Conservation (phyloP, 2,113 vertebrate genomes). For the Dromaius novaehollandiae region DNA sequence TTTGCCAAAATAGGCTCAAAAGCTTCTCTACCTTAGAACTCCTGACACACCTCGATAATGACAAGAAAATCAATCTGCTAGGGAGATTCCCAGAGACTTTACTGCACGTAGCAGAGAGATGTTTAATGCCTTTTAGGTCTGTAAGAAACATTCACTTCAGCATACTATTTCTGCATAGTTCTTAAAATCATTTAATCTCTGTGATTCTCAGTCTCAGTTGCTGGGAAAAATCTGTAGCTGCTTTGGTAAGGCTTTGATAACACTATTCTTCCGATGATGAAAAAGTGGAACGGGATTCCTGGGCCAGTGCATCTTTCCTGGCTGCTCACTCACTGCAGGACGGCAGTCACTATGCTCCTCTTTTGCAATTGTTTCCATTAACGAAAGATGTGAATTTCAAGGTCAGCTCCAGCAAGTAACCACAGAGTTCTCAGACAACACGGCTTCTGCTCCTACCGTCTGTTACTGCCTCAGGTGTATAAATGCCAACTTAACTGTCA, state of each 20-base stretch:
- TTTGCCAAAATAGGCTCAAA: conserved; percentile 3
- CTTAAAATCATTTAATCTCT: not conserved
- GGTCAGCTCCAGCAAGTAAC: not conserved
- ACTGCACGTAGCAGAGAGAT: not conserved
- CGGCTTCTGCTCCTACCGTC: not conserved
- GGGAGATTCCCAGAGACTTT: conserved; percentile 23
- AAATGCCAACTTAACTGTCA: not conserved
- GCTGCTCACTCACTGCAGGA: not conserved
- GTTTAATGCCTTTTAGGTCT: not conserved
- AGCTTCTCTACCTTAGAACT: not conserved
- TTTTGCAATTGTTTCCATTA: not conserved
- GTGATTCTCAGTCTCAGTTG: not conserved
- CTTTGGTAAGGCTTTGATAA: not conserved
- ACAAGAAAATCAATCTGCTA: conserved; percentile 26
- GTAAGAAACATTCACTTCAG: not conserved
- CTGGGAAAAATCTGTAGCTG: not conserved
- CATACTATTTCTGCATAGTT: not conserved
- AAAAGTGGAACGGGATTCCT: not conserved
- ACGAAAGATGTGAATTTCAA: conserved; percentile 9
- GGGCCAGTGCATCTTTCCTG: not conserved
- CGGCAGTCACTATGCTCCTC: not conserved
- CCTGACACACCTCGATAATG: not conserved
- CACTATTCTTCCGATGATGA: not conserved
- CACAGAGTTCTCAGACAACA: not conserved
- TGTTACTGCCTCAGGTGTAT: not conserved